phyloP scores from a whole-genome alignment of 2,113 vertebrate genomes.

The Myrmecobius fasciatus region DNA sequence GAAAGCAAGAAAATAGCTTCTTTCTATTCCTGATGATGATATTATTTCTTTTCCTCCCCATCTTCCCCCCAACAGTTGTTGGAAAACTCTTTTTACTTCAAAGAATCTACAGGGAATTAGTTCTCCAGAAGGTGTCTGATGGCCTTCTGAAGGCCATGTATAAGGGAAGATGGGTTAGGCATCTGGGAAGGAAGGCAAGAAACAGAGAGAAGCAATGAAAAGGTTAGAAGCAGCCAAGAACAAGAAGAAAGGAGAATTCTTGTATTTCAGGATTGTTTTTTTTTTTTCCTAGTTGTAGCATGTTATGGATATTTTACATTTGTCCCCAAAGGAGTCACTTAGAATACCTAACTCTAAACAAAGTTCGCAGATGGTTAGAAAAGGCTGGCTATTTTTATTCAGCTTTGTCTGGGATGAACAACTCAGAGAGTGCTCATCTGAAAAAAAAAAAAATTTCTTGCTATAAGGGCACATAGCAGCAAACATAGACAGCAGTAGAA shows the following conservation, averaged over 20 bases:
- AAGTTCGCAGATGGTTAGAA: neutral
- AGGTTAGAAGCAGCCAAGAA: neutral
- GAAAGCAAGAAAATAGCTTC: neutral
- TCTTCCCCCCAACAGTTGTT: neutral
- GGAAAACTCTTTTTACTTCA: neutral
- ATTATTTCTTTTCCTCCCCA: neutral
- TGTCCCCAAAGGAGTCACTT: neutral
- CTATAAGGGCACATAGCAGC: neutral
- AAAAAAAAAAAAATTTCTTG: neutral
- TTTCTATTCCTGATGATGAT: neutral
- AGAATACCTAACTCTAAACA: neutral
- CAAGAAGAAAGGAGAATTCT: neutral
- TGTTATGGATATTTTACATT: neutral
- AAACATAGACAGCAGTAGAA: neutral
- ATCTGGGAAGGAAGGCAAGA: neutral
- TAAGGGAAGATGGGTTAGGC: neutral
- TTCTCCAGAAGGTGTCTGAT: neutral
- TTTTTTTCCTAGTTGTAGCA: neutral
- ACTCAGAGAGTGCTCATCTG: neutral
- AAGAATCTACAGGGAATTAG: neutral
- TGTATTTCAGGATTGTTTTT: neutral
- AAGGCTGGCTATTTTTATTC: neutral
- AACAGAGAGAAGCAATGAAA: neutral
- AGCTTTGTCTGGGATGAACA: neutral
- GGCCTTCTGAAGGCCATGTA: neutral